These are phyloP conservation scores for Apis dorsata DNA, from an alignment of 1,140 invertebrate genomes.

Conservation along the genomic window DNA sequence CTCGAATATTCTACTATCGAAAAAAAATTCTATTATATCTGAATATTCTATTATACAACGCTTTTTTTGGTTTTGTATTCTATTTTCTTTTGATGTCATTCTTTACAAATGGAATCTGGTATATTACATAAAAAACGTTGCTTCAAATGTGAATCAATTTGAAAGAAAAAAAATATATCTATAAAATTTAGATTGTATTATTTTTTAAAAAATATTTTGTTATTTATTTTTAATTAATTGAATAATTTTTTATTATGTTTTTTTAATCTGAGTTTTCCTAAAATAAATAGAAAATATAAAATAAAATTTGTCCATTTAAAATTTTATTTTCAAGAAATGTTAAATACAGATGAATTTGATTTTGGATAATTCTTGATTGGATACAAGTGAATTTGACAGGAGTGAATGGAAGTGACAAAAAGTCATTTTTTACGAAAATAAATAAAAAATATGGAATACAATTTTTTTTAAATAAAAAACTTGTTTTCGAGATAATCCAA, in stretches of 20 bases:
- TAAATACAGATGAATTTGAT: too few relatives aligned
- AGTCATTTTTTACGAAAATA: too few relatives aligned
- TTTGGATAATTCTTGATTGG: too few relatives aligned
- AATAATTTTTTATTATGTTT: too few relatives aligned
- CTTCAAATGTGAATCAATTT: not conserved
- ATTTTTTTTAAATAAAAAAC: too few relatives aligned
- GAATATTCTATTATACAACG: slow-evolving; percentile 26
- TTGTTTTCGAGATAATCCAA: too few relatives aligned
- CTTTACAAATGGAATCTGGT: not conserved
- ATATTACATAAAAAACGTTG: not conserved
- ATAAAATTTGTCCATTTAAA: not conserved
- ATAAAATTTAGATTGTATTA: not conserved
- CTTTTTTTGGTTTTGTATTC: not conserved
- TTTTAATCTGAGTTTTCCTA: too few relatives aligned
- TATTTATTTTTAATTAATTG: too few relatives aligned
- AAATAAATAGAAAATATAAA: not conserved
- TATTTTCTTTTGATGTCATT: not conserved
- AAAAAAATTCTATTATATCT: not conserved
- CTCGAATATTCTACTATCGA: not conserved
- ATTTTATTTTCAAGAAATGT: too few relatives aligned
- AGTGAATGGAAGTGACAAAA: too few relatives aligned
- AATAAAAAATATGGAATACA: too few relatives aligned
- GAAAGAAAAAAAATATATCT: not conserved
- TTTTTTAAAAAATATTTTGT: not conserved
- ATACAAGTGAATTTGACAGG: too few relatives aligned